phyloP scores from a whole-genome alignment of 2,797 vertebrate genomes.

The Chromis chromis region DNA sequence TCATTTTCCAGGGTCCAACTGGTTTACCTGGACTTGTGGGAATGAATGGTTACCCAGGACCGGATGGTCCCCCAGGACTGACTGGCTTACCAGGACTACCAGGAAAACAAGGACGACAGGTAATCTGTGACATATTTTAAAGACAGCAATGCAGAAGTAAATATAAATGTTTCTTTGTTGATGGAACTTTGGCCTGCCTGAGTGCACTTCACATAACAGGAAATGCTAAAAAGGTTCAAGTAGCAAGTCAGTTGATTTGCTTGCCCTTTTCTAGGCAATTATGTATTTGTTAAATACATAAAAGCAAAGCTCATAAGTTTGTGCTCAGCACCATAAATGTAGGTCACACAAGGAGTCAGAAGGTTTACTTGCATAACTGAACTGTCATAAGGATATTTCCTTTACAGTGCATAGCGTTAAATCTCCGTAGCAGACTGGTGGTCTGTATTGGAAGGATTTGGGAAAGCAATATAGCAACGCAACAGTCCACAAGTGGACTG shows the following conservation, averaged over 20 bases:
- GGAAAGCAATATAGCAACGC: background rate
- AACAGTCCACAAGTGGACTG: slow-evolving; percentile 10
- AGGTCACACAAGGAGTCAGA: slow-evolving; percentile 25
- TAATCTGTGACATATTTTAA: slow-evolving; percentile 32
- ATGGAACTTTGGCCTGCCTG: background rate
- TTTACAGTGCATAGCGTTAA: background rate
- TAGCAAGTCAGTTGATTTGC: background rate
- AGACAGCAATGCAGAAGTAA: background rate
- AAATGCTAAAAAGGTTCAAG: background rate
- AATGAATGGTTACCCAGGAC: slow-evolving; percentile 86
- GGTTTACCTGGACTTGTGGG: slow-evolving; percentile 89
- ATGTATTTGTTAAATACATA: background rate
- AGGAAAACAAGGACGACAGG: slow-evolving; percentile 86
- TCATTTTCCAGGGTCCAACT: slow-evolving; percentile 83
- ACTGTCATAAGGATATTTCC: slow-evolving; percentile 1
- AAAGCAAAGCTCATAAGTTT: background rate
- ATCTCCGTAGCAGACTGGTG: background rate
- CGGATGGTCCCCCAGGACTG: slow-evolving; percentile 86
- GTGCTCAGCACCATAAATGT: slow-evolving; percentile 23
- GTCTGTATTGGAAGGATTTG: background rate
- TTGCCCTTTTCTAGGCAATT: background rate
- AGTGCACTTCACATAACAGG: background rate
- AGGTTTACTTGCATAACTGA: slow-evolving; percentile 39
- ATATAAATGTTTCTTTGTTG: background rate
- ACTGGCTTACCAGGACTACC: slow-evolving; percentile 86